phyloP scores from a whole-genome alignment of 1,140 invertebrate genomes.

The Chelonus insularis region DNA sequence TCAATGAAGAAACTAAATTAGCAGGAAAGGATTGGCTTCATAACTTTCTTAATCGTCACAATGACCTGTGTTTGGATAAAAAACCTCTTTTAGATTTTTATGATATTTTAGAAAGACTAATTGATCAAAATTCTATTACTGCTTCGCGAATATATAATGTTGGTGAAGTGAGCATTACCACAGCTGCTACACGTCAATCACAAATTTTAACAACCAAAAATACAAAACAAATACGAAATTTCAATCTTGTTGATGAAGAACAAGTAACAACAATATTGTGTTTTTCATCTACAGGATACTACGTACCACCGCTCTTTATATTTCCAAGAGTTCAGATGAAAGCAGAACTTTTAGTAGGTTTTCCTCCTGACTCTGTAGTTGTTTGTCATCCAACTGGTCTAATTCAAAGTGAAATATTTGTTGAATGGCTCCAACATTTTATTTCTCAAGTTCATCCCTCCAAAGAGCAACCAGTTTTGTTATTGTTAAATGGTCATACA shows the following conservation, averaged over 20 bases:
- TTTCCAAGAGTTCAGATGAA: conserved; percentile 43
- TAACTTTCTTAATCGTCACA: conserved; percentile 31
- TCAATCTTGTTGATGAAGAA: neutral
- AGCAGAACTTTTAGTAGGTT: conserved; percentile 38
- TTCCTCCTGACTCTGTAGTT: conserved; percentile 26
- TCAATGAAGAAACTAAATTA: conserved; percentile 25
- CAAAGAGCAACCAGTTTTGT: conserved; percentile 36
- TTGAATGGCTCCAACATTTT: conserved; percentile 39
- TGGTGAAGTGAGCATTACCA: conserved; percentile 43
- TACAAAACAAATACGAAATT: conserved; percentile 29
- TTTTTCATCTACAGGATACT: conserved; percentile 38
- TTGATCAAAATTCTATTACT: neutral
- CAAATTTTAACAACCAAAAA: conserved; percentile 41
- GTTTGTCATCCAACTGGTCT: conserved; percentile 32
- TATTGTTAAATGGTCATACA: conserved; percentile 40
- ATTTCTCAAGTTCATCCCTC: conserved; percentile 38
- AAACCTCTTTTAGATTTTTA: conserved; percentile 26
- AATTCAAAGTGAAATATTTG: conserved; percentile 39
- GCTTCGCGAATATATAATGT: conserved; percentile 38
- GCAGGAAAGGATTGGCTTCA: conserved; percentile 38
- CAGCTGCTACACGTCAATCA: conserved; percentile 35
- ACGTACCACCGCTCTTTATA: conserved; percentile 42
- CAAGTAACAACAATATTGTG: neutral
- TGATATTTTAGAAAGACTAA: conserved; percentile 20
- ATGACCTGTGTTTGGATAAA: conserved; percentile 9